Percentiles rank a stretch among this genome's conserved stretches.
phyloP scores from a whole-genome alignment of 37 sponge, comb jelly and placozoan species.

The Theonella swinhoei region DNA sequence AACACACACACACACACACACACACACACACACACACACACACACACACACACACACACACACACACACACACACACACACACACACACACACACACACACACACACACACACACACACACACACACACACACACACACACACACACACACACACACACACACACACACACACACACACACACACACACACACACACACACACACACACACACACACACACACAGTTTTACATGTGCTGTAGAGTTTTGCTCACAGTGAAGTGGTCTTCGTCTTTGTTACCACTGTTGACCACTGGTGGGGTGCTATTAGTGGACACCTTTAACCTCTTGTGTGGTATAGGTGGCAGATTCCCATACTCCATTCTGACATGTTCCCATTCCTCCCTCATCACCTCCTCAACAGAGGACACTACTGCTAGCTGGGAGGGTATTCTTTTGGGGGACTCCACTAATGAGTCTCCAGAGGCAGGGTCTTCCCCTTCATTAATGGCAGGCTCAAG shows the following conservation, averaged over 20 bases:
- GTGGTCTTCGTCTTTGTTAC: not conserved
- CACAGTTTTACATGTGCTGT: no score
- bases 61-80: not conserved
- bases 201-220: not conserved
- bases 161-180: not conserved
- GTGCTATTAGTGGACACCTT: not conserved
- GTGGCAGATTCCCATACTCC: constrained; percentile 35
- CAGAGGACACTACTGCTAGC: not conserved
- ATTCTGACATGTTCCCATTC: constrained; percentile 72
- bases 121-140: not conserved
- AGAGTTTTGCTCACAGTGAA: constrained; percentile 3
- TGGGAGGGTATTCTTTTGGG: not conserved
- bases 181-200: not conserved
- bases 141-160: not conserved
- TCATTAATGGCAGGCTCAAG: not conserved
- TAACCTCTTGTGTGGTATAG: constrained; percentile 15
- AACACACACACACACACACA: not conserved
- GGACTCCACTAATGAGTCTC: not conserved
- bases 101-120: not conserved
- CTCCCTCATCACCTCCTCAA: constrained; percentile 56
- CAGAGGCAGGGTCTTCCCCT: not conserved
- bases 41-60: not conserved
- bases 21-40: not conserved
- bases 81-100: not conserved
- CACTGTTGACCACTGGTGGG: no score